These are phyloP conservation scores for Sycophila sp. DNA, from an alignment of 1,140 invertebrate species.

Conservation along the genomic window DNA sequence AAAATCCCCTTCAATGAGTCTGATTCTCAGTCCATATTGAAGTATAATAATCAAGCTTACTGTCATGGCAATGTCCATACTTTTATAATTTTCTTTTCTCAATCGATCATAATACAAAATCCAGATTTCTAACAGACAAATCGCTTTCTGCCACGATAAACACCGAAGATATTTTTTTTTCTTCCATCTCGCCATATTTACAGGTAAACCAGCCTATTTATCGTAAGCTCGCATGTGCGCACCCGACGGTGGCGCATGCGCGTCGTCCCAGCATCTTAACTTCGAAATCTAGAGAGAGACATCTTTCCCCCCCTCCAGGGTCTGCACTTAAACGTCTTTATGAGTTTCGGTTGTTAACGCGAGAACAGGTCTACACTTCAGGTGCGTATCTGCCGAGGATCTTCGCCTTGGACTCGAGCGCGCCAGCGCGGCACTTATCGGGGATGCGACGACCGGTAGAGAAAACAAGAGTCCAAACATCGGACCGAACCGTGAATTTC, in stretches of 20 bases:
- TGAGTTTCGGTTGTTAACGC: constrained; percentile 62
- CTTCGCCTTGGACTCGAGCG: background rate
- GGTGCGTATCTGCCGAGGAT: constrained; percentile 6
- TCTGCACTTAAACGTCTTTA: constrained; percentile 60
- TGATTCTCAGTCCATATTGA: too few relatives aligned
- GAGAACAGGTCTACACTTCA: constrained; percentile 44
- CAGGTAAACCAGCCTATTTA: constrained; percentile 5
- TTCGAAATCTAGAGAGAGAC: constrained; percentile 46
- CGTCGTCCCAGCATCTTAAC: constrained; percentile 49
- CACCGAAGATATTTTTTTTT: too few relatives aligned
- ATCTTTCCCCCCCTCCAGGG: constrained; percentile 45
- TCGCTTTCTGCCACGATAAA: too few relatives aligned
- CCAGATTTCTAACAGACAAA: too few relatives aligned
- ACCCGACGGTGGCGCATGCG: constrained; percentile 38
- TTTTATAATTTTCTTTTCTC: too few relatives aligned
- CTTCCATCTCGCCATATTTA: too few relatives aligned
- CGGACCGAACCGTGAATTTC: too few relatives aligned
- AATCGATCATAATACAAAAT: too few relatives aligned
- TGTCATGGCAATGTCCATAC: too few relatives aligned
- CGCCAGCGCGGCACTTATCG: background rate
- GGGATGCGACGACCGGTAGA: background rate
- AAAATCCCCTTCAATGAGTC: too few relatives aligned
- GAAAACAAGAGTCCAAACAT: too few relatives aligned
- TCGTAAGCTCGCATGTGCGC: background rate
- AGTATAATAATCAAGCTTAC: too few relatives aligned